Evolutionary conservation across 37 sponge, comb jelly and placozoan species (phyloP).

Genomic region (Aplysina aerophoba): DNA sequence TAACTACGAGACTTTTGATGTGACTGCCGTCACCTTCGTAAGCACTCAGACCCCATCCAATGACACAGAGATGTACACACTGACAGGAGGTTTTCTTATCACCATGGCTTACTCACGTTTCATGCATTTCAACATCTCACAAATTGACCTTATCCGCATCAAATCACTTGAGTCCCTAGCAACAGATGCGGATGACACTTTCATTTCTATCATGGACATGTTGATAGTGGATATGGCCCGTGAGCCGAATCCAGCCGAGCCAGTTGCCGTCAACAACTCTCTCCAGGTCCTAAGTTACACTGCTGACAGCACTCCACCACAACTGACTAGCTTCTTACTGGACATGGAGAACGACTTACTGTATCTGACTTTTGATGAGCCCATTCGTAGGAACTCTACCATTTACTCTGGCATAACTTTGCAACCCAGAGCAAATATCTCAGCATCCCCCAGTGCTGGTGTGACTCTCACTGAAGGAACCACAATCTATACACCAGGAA

Average conservation of each 20-base stretch:
- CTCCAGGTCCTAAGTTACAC: conserved; percentile 58
- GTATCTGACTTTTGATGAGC: conserved; percentile 86
- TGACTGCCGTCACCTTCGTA: conserved; percentile 78
- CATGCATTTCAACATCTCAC: conserved; percentile 60
- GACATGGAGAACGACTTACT: conserved; percentile 71
- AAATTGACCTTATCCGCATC: conserved; percentile 59
- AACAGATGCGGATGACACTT: conserved; percentile 66
- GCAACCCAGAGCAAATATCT: conserved; percentile 45
- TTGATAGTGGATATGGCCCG: conserved; percentile 75
- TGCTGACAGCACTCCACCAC: conserved; percentile 67
- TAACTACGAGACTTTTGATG: conserved; percentile 59
- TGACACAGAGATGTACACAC: conserved; percentile 54
- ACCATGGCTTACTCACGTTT: conserved; percentile 76
- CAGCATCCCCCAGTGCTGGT: neutral
- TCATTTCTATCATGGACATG: conserved; percentile 62
- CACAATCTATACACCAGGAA: conserved; percentile 41
- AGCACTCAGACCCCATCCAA: conserved; percentile 38
- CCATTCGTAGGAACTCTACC: conserved; percentile 69
- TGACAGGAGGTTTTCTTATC: conserved; percentile 49
- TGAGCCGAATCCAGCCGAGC: conserved; percentile 39
- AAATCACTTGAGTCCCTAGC: conserved; percentile 78
- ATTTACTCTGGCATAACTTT: conserved; percentile 63
- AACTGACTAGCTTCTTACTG: conserved; percentile 52
- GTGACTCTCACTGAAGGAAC: conserved; percentile 82
- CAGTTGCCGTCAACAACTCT: conserved; percentile 33